Base-by-base conservation (phyloP, 2,888 invertebrate species). In the Baronia brevicornis region DNA sequence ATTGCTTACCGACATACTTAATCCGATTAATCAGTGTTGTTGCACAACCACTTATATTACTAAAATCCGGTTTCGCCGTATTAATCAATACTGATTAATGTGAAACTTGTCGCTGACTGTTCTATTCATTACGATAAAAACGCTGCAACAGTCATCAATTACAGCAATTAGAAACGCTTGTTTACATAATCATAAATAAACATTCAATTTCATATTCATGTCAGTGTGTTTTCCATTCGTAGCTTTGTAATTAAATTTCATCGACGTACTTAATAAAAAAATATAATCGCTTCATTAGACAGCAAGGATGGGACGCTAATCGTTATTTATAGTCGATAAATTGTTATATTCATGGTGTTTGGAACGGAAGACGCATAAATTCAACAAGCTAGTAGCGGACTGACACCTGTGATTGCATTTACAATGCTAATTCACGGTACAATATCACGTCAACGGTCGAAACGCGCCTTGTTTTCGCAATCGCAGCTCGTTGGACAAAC, bases 321-420 rank as follows among this genome's bases (percentile, higher is more conserved):
- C 67, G 61, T 53, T 72, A 71, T 72, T 77, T 74, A 79, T 74
- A 60, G 64, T 63, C 61, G 65, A 68, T 74, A 78, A 78, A 78
- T 73, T 77, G 73, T 71, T 64, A 60, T 71, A 70, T 75, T 72
- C 67, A 68, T 67, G 68, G 63, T 70, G 68, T 58, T 59, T 54
- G 58, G 60, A 65, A 70, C 68, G 70, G 72, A 72, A 72, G 73
- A 75, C 65, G 71, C 72, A 79, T 82, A 82, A 79, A 82, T 79
- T 73, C 68, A 70, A 69, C 64, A 65, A 65, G 68, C 74, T 69
- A 72, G 68, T 74, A 70, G 66, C 69, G 64, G 63, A 49, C 66
- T 74, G 80, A 82, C 80, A 82, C 75, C 82, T 82, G 77, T 80
- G 82, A 84, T 82, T 82, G 78, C 82, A 84, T 84, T 80, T 80